Evolutionary conservation across 1,140 invertebrate species (phyloP).

Genomic region (Drosophila tsacasi): DNA sequence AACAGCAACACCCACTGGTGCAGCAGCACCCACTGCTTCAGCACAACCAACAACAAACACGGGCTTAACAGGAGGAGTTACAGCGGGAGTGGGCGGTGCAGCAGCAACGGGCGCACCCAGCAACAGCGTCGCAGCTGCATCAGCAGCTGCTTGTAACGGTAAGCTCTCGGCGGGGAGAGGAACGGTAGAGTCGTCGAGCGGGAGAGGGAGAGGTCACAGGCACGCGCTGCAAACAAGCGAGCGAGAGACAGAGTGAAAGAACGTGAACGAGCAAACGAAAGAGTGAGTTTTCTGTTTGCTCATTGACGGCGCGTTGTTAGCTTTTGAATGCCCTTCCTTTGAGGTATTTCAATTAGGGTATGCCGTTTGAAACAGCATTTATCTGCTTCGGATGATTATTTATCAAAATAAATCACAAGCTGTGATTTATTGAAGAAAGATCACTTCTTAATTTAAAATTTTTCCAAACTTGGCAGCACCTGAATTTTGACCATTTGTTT

Average conservation of each 20-base stretch:
- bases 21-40: constrained; percentile 25
- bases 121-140: constrained; percentile 70
- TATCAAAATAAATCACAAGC: too few species aligned
- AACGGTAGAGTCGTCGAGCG: not conserved
- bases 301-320: constrained; percentile 45
- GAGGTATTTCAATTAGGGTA: constrained; percentile 1
- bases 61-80: constrained; percentile 27
- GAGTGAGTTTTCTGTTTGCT: constrained; percentile 48
- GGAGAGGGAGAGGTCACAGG: constrained; percentile 36
- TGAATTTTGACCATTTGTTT: not conserved
- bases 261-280: constrained; percentile 17
- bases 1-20: constrained; percentile 25
- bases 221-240: constrained; percentile 61
- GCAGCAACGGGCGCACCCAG: constrained; percentile 53
- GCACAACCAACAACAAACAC: constrained; percentile 38
- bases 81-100: constrained; percentile 37
- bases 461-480: not conserved
- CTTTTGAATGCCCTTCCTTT: constrained; percentile 12
- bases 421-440: not conserved
- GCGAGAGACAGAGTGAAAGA: constrained; percentile 15
- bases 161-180: constrained; percentile 46
- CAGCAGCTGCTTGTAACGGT: constrained; percentile 76
- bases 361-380: not conserved
- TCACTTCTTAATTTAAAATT: not conserved
- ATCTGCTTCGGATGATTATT: not conserved